Percentiles rank a stretch among this genome's conserved stretches.
phyloP scores from a whole-genome alignment of 2,113 vertebrate species.

The Leiothrix lutea region DNA sequence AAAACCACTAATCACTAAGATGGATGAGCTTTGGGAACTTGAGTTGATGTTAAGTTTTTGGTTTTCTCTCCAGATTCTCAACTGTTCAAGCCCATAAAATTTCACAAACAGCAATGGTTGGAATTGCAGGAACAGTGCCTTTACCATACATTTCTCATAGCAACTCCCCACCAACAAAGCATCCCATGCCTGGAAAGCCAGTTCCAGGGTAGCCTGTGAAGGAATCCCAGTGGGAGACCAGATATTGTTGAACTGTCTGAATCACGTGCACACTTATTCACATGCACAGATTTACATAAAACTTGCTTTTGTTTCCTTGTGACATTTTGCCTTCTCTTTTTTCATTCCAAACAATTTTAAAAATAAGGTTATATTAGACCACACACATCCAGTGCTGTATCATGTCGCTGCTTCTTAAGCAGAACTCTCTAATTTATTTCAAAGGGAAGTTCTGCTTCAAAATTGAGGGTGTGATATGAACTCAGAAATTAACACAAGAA shows the following conservation, averaged over 20 bases:
- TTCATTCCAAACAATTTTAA: constrained; percentile 20
- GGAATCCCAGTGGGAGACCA: constrained; percentile 11
- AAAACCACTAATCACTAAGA: constrained; percentile 29
- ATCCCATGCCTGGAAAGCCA: not conserved
- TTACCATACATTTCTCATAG: not conserved
- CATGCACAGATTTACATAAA: not conserved
- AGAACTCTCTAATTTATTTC: constrained; percentile 66
- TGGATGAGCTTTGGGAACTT: constrained; percentile 1
- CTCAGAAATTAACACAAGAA: constrained; percentile 62
- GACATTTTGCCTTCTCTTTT: constrained; percentile 11
- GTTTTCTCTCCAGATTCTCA: not conserved
- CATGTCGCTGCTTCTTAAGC: constrained; percentile 43
- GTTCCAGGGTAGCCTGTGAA: not conserved
- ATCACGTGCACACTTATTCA: not conserved
- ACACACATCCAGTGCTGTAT: constrained; percentile 47
- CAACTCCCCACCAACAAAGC: not conserved
- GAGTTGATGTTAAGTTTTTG: not conserved
- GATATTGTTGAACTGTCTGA: not conserved
- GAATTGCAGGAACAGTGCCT: not conserved
- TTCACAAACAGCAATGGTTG: not conserved
- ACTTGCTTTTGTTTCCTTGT: constrained; percentile 23
- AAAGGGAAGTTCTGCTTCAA: constrained; percentile 61
- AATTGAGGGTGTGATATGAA: constrained; percentile 66
- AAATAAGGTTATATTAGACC: constrained; percentile 45
- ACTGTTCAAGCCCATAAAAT: not conserved